Percentiles rank a stretch among this genome's conserved stretches.
Evolutionary conservation across 2,888 invertebrate genomes (phyloP).

Genomic region (Lasioglossum oenotherae): DNA sequence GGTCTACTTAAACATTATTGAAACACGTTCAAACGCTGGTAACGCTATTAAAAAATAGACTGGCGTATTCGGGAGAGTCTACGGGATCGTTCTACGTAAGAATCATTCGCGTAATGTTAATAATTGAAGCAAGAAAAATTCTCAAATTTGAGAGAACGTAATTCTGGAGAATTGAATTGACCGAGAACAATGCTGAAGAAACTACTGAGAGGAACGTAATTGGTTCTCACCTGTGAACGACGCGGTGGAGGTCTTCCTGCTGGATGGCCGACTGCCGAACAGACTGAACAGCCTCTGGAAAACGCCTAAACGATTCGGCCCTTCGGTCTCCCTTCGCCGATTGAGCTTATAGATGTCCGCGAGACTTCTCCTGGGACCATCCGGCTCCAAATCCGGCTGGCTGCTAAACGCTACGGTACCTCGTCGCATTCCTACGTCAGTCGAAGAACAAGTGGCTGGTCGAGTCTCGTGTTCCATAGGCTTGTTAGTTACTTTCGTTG

Average conservation of each 20-base stretch:
- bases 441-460: slow-evolving; percentile 56
- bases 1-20: neutral
- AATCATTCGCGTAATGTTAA: neutral
- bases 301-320: slow-evolving; percentile 81
- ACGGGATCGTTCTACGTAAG: neutral
- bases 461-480: slow-evolving; percentile 1
- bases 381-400: slow-evolving; percentile 81
- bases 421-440: slow-evolving; percentile 81
- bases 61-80: neutral
- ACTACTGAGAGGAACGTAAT: neutral
- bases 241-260: slow-evolving; percentile 89
- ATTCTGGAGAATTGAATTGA: neutral
- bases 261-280: slow-evolving; percentile 88
- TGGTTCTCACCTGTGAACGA: slow-evolving; percentile 85
- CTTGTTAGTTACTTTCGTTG: neutral
- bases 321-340: slow-evolving; percentile 80
- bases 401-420: slow-evolving; percentile 84
- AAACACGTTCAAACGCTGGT: neutral
- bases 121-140: neutral
- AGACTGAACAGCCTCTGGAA: slow-evolving; percentile 85
- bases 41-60: neutral
- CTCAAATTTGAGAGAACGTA: neutral
- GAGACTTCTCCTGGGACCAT: slow-evolving; percentile 78
- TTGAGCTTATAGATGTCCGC: slow-evolving; percentile 82
- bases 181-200: neutral